Base-by-base conservation (phyloP, 1,140 invertebrate species). In the Babylonia areolata region DNA sequence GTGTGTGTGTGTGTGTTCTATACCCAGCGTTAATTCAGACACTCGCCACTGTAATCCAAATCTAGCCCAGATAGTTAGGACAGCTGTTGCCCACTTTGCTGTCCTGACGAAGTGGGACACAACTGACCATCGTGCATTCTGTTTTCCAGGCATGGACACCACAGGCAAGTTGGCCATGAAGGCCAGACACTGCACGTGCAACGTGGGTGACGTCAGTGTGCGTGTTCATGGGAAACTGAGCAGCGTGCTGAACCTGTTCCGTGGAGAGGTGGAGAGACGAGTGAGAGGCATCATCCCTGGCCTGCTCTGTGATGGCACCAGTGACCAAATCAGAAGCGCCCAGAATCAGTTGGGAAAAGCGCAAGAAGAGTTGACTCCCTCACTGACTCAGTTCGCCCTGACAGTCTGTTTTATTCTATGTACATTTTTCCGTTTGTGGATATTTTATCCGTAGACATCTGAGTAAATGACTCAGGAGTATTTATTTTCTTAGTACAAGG, bases 221-320 rank as follows among this genome's bases (percentile, higher is more conserved):
- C 71, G 85, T 6, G 88, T 91, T 40, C 90, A 90, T 51, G 91
- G 91, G 17, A 88, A 89, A 12, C 80, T 86, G 37, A 40, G 85
- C 35, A 88, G 87, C 85, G 81, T 91, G 9, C 87, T 87, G n/a
- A 89, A 90, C 69, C 54, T 91, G 1, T 88, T 91, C 69, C 87
- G 51, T 37, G 80, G 83, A 12, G 46, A 83, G 9, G 73, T 91
- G 17, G 90, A 86, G 42, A 42, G 85, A 11, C 86, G 82, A 2
- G 81, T 90, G 11, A 88, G 81, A 51, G 77, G 81, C 5, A 40
- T 87, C 37, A 81, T 91, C 20, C 69, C 46, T 75, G 81, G 51
- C 51, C 79, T 84, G 83, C 58, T 90, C 73, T 90, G 89, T 85
- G 79, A 71, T 31, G 54, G 54, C 20, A 69, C 85, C 33, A 87